Evolutionary conservation across 2,888 invertebrate genomes (phyloP).

Genomic region (Clanis bilineata): DNA sequence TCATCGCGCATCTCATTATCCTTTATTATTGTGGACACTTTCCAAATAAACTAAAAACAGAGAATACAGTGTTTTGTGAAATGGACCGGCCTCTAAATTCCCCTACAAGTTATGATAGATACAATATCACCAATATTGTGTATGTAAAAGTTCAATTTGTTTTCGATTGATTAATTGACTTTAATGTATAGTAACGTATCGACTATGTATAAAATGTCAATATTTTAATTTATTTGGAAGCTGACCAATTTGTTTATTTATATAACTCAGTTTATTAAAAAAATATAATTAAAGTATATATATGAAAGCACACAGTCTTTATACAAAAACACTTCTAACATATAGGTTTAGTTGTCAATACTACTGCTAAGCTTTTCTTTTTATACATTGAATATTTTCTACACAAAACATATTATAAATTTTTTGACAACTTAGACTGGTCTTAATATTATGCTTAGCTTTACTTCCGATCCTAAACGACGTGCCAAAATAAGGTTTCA

Average conservation of each 20-base stretch:
- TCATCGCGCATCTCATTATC: constrained; percentile 7
- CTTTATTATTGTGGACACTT: not conserved
- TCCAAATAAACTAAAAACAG: too few relatives aligned
- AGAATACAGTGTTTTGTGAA: too few relatives aligned
- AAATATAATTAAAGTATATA: not conserved
- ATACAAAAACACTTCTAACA: not conserved
- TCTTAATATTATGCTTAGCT: not conserved
- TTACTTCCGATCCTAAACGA: not conserved
- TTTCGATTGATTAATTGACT: too few relatives aligned
- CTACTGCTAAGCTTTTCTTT: not conserved
- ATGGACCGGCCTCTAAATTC: not conserved
- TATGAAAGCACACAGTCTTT: not conserved
- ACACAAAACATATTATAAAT: too few relatives aligned
- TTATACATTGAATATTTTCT: too few relatives aligned
- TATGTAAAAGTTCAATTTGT: too few relatives aligned
- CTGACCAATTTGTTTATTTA: not conserved
- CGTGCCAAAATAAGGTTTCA: not conserved
- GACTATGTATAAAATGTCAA: too few relatives aligned
- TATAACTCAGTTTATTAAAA: too few relatives aligned
- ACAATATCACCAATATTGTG: too few relatives aligned
- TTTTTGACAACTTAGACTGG: not conserved
- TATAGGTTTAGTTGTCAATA: not conserved
- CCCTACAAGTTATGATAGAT: too few relatives aligned
- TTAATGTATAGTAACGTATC: too few relatives aligned
- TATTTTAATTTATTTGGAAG: not conserved